Base-by-base conservation (phyloP, 53 echinoderm and acorn worm genomes). In the Mesocentrotus franciscanus region DNA sequence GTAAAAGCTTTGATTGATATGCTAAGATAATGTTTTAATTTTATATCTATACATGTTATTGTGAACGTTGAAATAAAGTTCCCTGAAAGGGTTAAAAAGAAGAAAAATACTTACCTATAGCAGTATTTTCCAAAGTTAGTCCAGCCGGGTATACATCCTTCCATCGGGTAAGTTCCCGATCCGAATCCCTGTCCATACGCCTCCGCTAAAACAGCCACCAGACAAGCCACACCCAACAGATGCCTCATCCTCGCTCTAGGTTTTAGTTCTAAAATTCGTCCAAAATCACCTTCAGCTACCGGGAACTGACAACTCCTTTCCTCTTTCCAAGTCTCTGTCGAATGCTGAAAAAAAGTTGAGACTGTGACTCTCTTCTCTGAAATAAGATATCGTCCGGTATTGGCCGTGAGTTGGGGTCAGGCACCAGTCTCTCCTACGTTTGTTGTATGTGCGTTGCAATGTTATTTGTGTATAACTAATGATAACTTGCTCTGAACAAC, bases 81-180 rank as follows among this genome's bases (percentile, higher is more conserved):
- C 1, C 17, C 17, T 61, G 61, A 17, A 17, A 61, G 61, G 14
- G 1, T 61, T 61, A 2, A 13, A 61, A 15, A 15, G 61, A 61
- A 61, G 61, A 61, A 0, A 20, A 9, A 78, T 79, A 83, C 85
- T 61, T 61, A 94, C 94, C 26, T 94, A 75, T 94, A 94, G 84
- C 94, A 94, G 84, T 61, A 94, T 61, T 94, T 94, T 26, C 94
- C 94, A 32, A 94, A 94, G 94, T 94, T 94, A 11, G 94, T 22
- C 94, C 94, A 94, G 12, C 94, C 94, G 10, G 94, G 83, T 20
- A 30, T 18, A 12, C 94, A 94, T 24, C 94, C 94, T 84, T 81
- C 61, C 81, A 84, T 59, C 0, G 94, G 84, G 62, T 83, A 94
- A 4, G 39, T 33, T 8, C 20, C 58, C 12, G 58, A 39, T n/a